Percentiles rank a stretch among this genome's conserved stretches.
These are phyloP conservation scores for Nymphalis c-album DNA, from an alignment of 2,888 invertebrate species.

Conservation along the genomic window DNA sequence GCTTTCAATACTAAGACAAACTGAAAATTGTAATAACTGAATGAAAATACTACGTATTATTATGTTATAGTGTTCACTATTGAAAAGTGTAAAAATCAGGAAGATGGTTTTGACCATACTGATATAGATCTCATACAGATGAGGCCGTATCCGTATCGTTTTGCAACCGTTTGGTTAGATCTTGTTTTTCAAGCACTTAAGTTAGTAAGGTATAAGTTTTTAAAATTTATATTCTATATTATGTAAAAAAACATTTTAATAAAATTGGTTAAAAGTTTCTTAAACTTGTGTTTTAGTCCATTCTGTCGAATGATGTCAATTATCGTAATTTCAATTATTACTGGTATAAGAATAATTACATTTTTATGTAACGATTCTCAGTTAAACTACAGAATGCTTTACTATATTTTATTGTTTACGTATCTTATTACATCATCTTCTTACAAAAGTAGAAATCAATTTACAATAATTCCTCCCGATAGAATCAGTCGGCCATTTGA, in stretches of 20 bases:
- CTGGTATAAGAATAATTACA: no score
- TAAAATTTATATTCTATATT: neutral
- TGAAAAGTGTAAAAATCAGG: neutral
- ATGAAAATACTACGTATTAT: neutral
- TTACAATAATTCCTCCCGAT: no score
- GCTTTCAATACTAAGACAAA: conserved; percentile 72
- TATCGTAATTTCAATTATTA: no score
- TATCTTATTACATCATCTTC: no score
- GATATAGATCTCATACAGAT: neutral
- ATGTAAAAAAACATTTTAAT: neutral
- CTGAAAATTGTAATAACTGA: neutral
- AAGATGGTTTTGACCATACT: no score
- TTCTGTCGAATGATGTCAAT: neutral
- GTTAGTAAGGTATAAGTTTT: neutral
- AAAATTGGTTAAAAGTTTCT: conserved; percentile 6
- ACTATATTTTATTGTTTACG: no score
- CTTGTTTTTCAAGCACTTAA: neutral
- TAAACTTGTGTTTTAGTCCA: neutral
- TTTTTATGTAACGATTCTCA: no score
- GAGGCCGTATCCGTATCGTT: neutral
- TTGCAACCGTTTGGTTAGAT: neutral
- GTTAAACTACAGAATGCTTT: no score
- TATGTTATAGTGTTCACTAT: no score
- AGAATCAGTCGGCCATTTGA: no score
- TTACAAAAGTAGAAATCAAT: no score